A percentile compares a stretch with the other conserved stretches of the same genome.
Evolutionary conservation across 2,888 invertebrate genomes (phyloP).

Genomic region (Melinaea marsaeus): DNA sequence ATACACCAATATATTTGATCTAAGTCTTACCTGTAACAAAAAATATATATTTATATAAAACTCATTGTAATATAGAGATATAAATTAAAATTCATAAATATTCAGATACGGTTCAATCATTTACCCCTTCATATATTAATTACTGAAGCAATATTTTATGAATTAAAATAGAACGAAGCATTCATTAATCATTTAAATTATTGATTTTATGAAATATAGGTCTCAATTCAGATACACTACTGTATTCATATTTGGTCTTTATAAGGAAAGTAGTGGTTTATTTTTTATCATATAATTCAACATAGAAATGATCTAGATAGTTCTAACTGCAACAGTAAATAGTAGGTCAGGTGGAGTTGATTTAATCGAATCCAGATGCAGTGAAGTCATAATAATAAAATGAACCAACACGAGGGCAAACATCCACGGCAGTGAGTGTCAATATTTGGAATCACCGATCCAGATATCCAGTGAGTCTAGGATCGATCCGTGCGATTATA

Average conservation of each 20-base stretch:
- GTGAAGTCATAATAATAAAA: conserved; percentile 19
- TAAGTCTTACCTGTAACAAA: conserved; percentile 31
- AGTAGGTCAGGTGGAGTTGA: background rate
- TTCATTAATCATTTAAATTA: too few species aligned
- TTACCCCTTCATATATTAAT: too few species aligned
- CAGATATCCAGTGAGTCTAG: conserved; percentile 18
- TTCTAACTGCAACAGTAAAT: background rate
- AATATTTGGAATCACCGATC: conserved; percentile 55
- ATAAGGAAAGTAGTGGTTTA: background rate
- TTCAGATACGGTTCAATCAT: too few species aligned
- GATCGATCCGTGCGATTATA: conserved; percentile 45
- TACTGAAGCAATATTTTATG: too few species aligned
- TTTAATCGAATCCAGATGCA: conserved; percentile 19
- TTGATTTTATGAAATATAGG: too few species aligned
- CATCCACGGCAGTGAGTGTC: conserved; percentile 39
- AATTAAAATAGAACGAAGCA: too few species aligned
- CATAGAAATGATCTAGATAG: background rate
- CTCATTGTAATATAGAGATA: background rate
- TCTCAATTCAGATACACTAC: too few species aligned
- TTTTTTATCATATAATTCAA: background rate
- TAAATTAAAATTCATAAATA: too few species aligned
- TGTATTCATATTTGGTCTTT: too few species aligned
- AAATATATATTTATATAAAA: conserved; percentile 14
- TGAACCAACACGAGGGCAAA: conserved; percentile 14
- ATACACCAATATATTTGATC: conserved; percentile 8